Percentiles rank a stretch among this genome's conserved stretches.
Conservation (phyloP, 2,888 invertebrate genomes). For the Pachliopta kotzebuea region DNA sequence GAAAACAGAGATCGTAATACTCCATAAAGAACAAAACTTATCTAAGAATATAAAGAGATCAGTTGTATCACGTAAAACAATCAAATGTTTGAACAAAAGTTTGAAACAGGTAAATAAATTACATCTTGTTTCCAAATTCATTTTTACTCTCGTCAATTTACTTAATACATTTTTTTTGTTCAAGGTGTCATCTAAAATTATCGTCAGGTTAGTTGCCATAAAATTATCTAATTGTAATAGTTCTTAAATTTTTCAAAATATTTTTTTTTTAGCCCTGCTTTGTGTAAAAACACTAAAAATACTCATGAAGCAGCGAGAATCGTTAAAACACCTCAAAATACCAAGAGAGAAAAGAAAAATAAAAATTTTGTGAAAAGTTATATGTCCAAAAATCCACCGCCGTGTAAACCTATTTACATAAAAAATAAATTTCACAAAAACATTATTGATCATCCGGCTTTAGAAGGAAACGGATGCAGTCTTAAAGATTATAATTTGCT, state of each 20-base stretch:
- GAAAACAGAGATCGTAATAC: neutral
- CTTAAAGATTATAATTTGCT: neutral
- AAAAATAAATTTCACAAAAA: slow-evolving; percentile 7
- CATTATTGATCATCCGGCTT: neutral
- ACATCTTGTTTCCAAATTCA: neutral
- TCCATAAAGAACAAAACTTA: slow-evolving; percentile 3
- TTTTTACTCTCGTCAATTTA: neutral
- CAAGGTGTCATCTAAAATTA: slow-evolving; percentile 51
- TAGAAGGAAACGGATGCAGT: neutral
- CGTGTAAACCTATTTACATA: neutral
- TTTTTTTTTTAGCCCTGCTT: slow-evolving; percentile 42
- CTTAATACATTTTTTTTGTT: slow-evolving; percentile 34
- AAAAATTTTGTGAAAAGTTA: slow-evolving; percentile 39
- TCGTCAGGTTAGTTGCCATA: slow-evolving; percentile 43
- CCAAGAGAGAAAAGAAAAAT: slow-evolving; percentile 31
- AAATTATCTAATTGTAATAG: neutral
- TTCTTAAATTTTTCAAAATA: neutral
- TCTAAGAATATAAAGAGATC: neutral
- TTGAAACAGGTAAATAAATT: slow-evolving; percentile 14
- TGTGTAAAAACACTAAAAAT: slow-evolving; percentile 44
- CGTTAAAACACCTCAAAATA: slow-evolving; percentile 27
- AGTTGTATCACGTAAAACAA: slow-evolving; percentile 11
- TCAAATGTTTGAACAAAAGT: slow-evolving; percentile 19
- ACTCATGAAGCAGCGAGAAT: slow-evolving; percentile 36
- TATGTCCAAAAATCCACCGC: slow-evolving; percentile 44